Base-by-base conservation (phyloP, 1,140 invertebrate genomes). In the Drosophila kepulauana region DNA sequence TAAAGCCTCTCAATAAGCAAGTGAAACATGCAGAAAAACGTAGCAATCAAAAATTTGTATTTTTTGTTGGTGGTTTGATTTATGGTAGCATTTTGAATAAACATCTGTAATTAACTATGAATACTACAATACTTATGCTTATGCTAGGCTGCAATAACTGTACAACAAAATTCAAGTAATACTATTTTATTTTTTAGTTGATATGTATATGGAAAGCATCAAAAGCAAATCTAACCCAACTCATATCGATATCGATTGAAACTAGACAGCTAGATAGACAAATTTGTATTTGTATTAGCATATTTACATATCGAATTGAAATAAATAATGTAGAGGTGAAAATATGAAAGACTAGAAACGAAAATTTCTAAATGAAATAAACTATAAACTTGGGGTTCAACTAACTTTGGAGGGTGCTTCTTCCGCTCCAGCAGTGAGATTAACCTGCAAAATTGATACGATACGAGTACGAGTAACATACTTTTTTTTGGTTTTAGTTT, bases 351-450 rank as follows among this genome's bases (percentile, higher is more conserved):
- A 25, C 20, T 16, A 11, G 15, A 57, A 41, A 57, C 13, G 20
- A 13, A 65, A 45, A 51, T 16, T 11, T 30, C 33, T 38, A 38
- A 45, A 38, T 38, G 10, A 2, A 33, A 67, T 49, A 54, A 54
- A 54, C 51, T 20, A 41, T 41, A 41, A 20, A 20, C 33, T 25
- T 20, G 71, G 51, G 70, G 56, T 76, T 70, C 46, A 68, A 58
- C 91, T 92, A 92, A 92, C 91, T 91, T 92, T 92, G 81, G 89
- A 91, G 81, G 90, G 88, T 66, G 79, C 76, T 89, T 91, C 91
- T 75, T 92, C 91, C 81, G 89, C 91, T 91, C 91, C 91, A 85
- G 91, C 91, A 79, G 91, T 92, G 81, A 92, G 89, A 91, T 91
- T 89, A 81, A 92, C 91, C 91, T 92, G 91, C 59, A 92, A 85